Evolutionary conservation across 2,113 vertebrate genomes (phyloP).

Genomic region (Propithecus coquereli): DNA sequence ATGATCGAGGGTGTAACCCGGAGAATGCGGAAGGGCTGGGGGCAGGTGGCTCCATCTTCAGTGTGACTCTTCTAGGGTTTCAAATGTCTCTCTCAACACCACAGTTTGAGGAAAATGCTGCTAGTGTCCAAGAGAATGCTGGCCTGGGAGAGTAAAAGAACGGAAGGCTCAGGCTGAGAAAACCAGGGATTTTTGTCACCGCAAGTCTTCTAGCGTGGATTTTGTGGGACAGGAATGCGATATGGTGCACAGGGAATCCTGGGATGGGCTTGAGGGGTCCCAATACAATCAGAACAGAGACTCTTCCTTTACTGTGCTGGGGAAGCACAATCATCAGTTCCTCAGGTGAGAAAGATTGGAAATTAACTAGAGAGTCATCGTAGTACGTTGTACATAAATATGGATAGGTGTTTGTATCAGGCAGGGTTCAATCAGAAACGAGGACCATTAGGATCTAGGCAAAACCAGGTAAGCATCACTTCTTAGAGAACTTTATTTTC

Average conservation of each 20-base stretch:
- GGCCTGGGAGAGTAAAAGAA: background rate
- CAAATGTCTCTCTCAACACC: background rate
- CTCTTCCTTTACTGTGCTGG: background rate
- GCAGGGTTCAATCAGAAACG: background rate
- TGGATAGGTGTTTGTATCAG: background rate
- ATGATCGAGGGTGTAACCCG: background rate
- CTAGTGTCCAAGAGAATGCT: background rate
- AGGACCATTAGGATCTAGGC: background rate
- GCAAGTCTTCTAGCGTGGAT: background rate
- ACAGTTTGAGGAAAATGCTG: background rate
- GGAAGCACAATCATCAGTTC: background rate
- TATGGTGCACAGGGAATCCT: fast-evolving
- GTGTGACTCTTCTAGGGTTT: background rate
- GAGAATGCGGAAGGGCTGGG: background rate
- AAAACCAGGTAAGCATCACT: background rate
- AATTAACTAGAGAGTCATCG: background rate
- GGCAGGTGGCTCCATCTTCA: background rate
- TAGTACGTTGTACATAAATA: background rate
- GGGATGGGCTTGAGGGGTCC: background rate
- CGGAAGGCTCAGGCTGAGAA: background rate
- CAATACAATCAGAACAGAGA: background rate
- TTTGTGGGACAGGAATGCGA: background rate
- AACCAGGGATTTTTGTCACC: background rate
- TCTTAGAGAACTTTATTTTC: background rate
- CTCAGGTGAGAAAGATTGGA: background rate